Base-by-base conservation (phyloP, 35 echinoderm and acorn worm genomes). In the Eucidaris tribuloides region DNA sequence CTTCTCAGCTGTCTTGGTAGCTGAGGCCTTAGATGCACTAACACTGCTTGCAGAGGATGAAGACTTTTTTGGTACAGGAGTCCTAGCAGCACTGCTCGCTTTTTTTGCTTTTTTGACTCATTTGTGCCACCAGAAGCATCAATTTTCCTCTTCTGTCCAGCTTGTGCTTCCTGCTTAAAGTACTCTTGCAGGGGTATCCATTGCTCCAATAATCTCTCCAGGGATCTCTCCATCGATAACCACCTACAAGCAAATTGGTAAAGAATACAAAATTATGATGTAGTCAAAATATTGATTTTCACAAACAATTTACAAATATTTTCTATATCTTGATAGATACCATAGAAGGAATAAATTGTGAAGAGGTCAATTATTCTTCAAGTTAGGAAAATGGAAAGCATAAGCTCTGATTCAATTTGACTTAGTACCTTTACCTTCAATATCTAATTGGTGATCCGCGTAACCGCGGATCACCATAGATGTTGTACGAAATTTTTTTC, bases 151-250 rank as follows among this genome's bases (percentile, higher is more conserved):
- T 81, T 55, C 79, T 58, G 54, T 56, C 79, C 79, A 45, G 46
- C 19, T 58, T 59, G 18, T 58, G 79, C 79, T 81, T 81, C 79
- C 50, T 81, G 19, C 78, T 58, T 81, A n/a, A 65, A 71, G 19
- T 81, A 81, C 54, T 27, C 34, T 60, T 58, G 79, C 79, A 81
- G 40, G 54, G 79, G 46, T 81, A 59, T 32, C 79, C 54, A 81
- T 14, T 81, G 78, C 50, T 81, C 46, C 78, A 81, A 81, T 58
- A 58, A 81, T 81, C 78, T 50, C n/a, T 81, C 50, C 7, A 81
- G 50, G 45, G 15, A 50, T 56, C 50, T 81, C 50, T 81, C 78
- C 45, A 81, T 50, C 36, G 78, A 81, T 17, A 22, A 31, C 78
- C 78, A 58, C n/a, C 34, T 77, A 77, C 18, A 41, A 23, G 71